phyloP scores from a whole-genome alignment of 1,140 invertebrate genomes.

The Atta texana region DNA sequence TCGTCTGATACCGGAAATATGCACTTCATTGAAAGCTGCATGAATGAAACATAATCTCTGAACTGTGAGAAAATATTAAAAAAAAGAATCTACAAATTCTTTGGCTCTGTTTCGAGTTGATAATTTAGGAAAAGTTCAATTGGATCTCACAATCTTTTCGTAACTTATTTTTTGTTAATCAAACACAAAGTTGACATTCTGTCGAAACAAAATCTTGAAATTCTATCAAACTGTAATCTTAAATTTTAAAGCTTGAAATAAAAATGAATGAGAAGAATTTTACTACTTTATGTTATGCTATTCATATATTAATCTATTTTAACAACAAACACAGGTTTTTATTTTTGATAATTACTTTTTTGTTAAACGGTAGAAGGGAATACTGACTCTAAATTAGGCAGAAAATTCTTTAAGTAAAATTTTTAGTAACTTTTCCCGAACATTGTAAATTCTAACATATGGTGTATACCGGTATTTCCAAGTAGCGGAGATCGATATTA shows the following conservation, averaged over 20 bases:
- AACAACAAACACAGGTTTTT: neutral
- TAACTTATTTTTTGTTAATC: neutral
- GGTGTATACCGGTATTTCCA: constrained; percentile 9
- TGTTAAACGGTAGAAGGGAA: neutral
- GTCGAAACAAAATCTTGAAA: neutral
- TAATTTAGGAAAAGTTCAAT: neutral
- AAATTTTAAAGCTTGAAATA: neutral
- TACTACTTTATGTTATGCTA: neutral
- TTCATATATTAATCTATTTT: neutral
- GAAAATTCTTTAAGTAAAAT: neutral
- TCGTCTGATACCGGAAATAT: constrained; percentile 22
- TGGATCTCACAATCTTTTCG: neutral
- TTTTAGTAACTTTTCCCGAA: neutral
- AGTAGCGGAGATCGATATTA: constrained; percentile 37
- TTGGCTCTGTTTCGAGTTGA: neutral
- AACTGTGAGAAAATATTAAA: neutral
- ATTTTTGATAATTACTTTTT: neutral
- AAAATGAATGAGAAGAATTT: neutral
- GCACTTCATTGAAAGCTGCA: neutral
- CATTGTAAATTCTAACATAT: neutral
- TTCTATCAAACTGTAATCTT: constrained; percentile 1
- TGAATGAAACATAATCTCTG: neutral
- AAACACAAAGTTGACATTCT: neutral
- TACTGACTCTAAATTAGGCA: neutral
- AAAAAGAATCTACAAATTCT: neutral